A percentile compares a stretch with the other conserved stretches of the same genome.
Evolutionary conservation across 2,888 invertebrate genomes (phyloP).

Genomic region (Anoplius nigerrimus): DNA sequence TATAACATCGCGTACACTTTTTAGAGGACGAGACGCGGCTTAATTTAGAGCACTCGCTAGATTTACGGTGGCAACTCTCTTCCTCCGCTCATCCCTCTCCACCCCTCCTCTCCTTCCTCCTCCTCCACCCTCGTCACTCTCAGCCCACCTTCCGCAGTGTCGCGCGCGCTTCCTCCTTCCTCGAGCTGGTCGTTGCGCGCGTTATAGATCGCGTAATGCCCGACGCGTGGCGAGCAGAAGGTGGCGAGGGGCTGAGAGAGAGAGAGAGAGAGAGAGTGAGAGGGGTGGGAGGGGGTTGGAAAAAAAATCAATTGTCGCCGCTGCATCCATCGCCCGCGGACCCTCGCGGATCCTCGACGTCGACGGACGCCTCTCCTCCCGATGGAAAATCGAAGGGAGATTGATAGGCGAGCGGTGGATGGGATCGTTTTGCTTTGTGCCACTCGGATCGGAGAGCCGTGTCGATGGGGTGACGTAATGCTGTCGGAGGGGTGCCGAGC

Average conservation of each 20-base stretch:
- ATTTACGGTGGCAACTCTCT: constrained; percentile 41
- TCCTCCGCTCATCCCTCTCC: not conserved
- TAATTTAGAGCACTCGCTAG: constrained; percentile 46
- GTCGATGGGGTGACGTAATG: not conserved
- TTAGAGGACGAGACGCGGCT: constrained; percentile 40
- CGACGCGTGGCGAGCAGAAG: constrained; percentile 38
- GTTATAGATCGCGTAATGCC: constrained; percentile 54
- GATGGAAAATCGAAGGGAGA: constrained; percentile 1
- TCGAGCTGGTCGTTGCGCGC: constrained; percentile 23
- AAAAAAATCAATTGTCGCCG: constrained; percentile 53
- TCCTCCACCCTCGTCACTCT: not conserved
- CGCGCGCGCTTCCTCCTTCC: constrained; percentile 21
- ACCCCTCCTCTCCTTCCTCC: no score
- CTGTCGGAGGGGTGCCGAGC: no score
- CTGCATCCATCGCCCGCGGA: not conserved
- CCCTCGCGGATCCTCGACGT: not conserved
- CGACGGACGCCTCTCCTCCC: not conserved
- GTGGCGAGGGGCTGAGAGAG: constrained; percentile 13
- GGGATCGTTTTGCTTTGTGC: not conserved
- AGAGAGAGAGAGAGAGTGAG: constrained; percentile 39
- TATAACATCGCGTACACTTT: constrained; percentile 28
- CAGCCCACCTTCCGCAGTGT: not conserved
- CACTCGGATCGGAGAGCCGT: not conserved
- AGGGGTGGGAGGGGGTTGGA: not conserved
- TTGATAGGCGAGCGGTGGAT: not conserved